A percentile compares a stretch with the other conserved stretches of the same genome.
Evolutionary conservation across 2,113 vertebrate genomes (phyloP).

Genomic region (Tetraodon nigroviridis): DNA sequence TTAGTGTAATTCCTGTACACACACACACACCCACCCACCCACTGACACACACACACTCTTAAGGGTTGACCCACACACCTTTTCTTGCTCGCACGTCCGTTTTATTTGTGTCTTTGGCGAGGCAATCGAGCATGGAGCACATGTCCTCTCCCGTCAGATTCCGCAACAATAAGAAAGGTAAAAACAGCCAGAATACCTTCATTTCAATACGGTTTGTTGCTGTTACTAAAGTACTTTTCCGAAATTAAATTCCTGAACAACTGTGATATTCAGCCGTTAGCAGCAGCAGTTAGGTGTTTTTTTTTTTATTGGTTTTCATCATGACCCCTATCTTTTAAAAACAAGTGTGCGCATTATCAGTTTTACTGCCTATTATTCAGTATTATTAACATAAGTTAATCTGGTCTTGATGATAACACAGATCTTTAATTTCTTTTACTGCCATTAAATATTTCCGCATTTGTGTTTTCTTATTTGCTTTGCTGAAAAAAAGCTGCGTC

Average conservation of each 20-base stretch:
- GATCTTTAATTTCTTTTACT: background rate
- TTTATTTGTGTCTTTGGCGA: constrained; percentile 1
- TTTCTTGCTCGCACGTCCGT: too few species aligned
- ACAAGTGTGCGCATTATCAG: background rate
- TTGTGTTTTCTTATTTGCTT: background rate
- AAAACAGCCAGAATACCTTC: too few species aligned
- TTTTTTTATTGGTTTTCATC: background rate
- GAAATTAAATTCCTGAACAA: background rate
- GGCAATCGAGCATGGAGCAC: constrained; percentile 47
- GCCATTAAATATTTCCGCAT: background rate
- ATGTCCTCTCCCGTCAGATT: constrained; percentile 66
- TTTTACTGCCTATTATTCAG: background rate
- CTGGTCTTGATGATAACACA: too few species aligned
- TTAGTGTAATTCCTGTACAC: background rate
- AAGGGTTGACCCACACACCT: too few species aligned
- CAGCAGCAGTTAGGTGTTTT: background rate
- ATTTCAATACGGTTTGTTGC: too few species aligned
- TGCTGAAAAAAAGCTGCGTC: constrained; percentile 39
- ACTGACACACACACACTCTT: background rate
- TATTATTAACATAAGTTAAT: background rate
- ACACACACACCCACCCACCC: background rate
- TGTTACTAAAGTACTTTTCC: too few species aligned
- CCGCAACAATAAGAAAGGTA: constrained; percentile 52
- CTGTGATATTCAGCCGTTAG: background rate
- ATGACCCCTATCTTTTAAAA: background rate